Evolutionary conservation across 2,888 invertebrate species (phyloP).

Genomic region (Exephanes ischioxanthus): DNA sequence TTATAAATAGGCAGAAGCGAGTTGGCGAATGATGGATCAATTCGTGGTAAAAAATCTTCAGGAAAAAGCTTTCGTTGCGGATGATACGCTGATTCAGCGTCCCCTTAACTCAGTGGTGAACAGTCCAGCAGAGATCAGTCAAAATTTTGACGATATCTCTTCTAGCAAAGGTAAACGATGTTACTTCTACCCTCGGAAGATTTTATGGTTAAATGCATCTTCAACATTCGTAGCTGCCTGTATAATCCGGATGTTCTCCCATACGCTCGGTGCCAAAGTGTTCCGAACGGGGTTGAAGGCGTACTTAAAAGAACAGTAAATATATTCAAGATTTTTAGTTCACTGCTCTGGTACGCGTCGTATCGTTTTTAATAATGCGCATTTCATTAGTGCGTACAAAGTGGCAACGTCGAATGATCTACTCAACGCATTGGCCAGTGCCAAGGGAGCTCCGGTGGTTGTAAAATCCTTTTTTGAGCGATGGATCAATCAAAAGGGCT

Average conservation of each 20-base stretch:
- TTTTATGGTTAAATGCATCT: background rate
- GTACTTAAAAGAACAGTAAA: constrained; percentile 75
- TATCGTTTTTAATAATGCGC: background rate
- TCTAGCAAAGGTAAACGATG: constrained; percentile 87
- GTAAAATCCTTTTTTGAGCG: constrained; percentile 83
- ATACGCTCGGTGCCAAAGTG: constrained; percentile 84
- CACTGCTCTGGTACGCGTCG: background rate
- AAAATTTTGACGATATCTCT: constrained; percentile 87
- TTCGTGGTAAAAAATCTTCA: constrained; percentile 85
- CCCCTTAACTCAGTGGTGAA: constrained; percentile 86
- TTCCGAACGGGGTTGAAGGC: constrained; percentile 84
- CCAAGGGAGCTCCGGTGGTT: constrained; percentile 47
- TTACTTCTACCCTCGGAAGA: background rate
- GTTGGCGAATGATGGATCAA: constrained; percentile 86
- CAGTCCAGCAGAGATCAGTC: constrained; percentile 85
- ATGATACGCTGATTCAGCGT: constrained; percentile 85
- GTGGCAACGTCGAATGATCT: constrained; percentile 86
- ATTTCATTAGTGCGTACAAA: constrained; percentile 56
- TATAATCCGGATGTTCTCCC: constrained; percentile 87
- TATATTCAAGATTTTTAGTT: background rate
- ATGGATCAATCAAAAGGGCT: constrained; percentile 89
- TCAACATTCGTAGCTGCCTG: background rate
- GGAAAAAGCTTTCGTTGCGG: constrained; percentile 81
- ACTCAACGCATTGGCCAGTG: constrained; percentile 76
- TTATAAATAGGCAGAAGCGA: background rate